phyloP scores from a whole-genome alignment of 1,140 invertebrate species.

The Drosophila varians region DNA sequence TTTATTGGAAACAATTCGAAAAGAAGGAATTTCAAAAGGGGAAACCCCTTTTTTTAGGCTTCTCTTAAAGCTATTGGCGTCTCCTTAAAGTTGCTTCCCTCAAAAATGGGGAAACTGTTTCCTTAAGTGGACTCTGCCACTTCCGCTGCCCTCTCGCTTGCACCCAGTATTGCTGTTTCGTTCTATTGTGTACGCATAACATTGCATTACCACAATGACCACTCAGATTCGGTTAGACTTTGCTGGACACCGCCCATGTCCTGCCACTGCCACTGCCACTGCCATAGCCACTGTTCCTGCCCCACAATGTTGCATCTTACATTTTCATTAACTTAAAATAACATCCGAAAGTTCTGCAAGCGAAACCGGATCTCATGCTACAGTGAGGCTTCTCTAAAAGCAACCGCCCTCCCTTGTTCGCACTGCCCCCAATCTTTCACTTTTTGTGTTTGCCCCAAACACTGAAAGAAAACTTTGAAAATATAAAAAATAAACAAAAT shows the following conservation, averaged over 20 bases:
- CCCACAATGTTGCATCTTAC: slow-evolving; percentile 39
- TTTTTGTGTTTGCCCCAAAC: background rate
- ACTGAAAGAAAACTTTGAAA: background rate
- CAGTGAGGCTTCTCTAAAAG: slow-evolving; percentile 21
- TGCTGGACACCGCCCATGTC: background rate
- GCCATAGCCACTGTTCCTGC: too few relatives aligned
- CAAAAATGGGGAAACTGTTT: slow-evolving; percentile 23
- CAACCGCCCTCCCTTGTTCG: background rate
- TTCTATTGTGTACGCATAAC: slow-evolving; percentile 36
- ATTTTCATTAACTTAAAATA: slow-evolving; percentile 77
- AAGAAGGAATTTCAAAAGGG: too few relatives aligned
- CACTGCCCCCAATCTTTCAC: background rate
- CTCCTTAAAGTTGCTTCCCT: slow-evolving; percentile 3
- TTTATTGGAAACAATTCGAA: slow-evolving; percentile 60
- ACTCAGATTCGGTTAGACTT: slow-evolving; percentile 29
- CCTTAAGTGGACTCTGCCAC: slow-evolving; percentile 12
- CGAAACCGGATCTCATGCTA: slow-evolving; percentile 30
- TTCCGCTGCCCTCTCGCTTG: background rate
- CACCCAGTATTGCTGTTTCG: slow-evolving; percentile 11
- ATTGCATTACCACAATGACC: slow-evolving; percentile 47
- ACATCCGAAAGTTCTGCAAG: slow-evolving; percentile 64
- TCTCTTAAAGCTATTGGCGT: background rate
- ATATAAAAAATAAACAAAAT: too few relatives aligned
- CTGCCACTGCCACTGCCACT: too few relatives aligned
- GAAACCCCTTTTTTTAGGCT: too few relatives aligned